These are phyloP conservation scores for Marisa cornuarietis DNA, from an alignment of 1,140 invertebrate species.

Conservation along the genomic window DNA sequence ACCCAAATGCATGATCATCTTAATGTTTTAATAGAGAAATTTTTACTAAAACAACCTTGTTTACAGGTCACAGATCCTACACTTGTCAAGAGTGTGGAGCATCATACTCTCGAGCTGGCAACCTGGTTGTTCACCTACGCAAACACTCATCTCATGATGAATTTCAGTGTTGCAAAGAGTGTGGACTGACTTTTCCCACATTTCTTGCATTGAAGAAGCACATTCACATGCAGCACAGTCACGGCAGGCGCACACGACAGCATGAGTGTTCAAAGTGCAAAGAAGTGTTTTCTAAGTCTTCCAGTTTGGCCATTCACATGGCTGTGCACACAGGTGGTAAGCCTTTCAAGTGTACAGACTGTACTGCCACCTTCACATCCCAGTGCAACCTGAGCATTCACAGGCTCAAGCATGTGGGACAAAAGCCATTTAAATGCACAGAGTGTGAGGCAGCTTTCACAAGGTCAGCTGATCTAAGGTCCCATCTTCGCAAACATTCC, in stretches of 20 bases:
- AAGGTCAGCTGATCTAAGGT: constrained; percentile 6
- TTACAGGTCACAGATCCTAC: constrained; percentile 82
- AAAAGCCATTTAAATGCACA: constrained; percentile 21
- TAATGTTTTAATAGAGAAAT: too few species aligned
- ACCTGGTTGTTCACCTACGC: constrained; percentile 80
- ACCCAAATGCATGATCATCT: too few species aligned
- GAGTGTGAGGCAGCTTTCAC: constrained; percentile 20
- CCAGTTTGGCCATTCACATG: background rate
- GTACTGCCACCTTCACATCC: constrained; percentile 61
- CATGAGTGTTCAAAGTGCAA: too few species aligned
- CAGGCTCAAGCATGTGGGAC: constrained; percentile 12
- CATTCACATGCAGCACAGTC: background rate
- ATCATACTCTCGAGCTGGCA: constrained; percentile 84
- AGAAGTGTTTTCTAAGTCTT: constrained; percentile 4
- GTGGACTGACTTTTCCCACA: background rate
- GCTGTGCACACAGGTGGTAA: constrained; percentile 65
- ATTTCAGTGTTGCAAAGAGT: constrained; percentile 2
- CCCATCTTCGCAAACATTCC: constrained; percentile 15
- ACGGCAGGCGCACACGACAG: background rate
- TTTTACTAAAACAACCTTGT: too few species aligned
- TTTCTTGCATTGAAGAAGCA: background rate
- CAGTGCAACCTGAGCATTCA: constrained; percentile 27
- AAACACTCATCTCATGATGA: constrained; percentile 41
- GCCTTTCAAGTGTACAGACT: constrained; percentile 61
- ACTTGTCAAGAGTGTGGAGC: constrained; percentile 58